Percentiles rank a stretch among this genome's conserved stretches.
These are phyloP conservation scores for Dione juno DNA, from an alignment of 2,888 invertebrate genomes.

Conservation along the genomic window DNA sequence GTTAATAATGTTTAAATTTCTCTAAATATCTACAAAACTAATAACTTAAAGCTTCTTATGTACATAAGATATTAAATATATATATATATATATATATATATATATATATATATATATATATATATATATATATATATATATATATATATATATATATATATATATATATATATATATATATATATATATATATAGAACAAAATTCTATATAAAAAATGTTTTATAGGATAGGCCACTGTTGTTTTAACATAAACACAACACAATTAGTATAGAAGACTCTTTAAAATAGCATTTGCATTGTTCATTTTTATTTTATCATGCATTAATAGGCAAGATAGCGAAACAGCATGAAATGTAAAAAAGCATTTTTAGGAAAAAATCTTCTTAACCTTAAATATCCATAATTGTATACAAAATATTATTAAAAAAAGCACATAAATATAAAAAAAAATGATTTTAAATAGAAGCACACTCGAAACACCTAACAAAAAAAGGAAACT, in stretches of 20 bases:
- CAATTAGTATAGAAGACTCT: not conserved
- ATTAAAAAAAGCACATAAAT: not conserved
- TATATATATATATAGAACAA: no score
- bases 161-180: no score
- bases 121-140: no score
- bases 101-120: no score
- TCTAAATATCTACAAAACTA: no score
- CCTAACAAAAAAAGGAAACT: not conserved
- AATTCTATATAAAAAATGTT: not conserved
- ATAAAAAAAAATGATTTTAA: not conserved
- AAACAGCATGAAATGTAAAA: not conserved
- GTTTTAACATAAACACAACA: not conserved
- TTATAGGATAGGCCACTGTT: not conserved
- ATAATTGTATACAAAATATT: not conserved
- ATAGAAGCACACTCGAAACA: not conserved
- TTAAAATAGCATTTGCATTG: slow-evolving; percentile 1
- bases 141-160: no score
- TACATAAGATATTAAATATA: no score
- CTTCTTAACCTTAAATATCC: not conserved
- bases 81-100: not conserved
- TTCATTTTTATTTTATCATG: not conserved
- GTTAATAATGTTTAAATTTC: no score
- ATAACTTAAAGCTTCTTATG: no score
- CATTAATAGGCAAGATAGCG: not conserved
- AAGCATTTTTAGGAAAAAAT: not conserved